phyloP scores from a whole-genome alignment of 2,113 vertebrate species.

The Pungitius pungitius region DNA sequence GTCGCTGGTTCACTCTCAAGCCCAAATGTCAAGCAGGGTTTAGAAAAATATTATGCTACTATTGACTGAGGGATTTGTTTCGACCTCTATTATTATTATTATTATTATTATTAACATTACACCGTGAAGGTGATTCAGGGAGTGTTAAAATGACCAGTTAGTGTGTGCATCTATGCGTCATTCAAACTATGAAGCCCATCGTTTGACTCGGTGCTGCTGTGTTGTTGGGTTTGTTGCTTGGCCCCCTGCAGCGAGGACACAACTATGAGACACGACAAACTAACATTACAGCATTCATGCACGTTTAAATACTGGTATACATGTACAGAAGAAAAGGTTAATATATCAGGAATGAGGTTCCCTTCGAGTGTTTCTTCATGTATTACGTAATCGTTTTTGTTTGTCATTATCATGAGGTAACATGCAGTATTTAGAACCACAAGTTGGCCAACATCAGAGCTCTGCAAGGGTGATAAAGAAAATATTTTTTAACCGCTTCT shows the following conservation, averaged over 20 bases:
- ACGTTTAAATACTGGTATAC: conserved; percentile 8
- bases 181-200: neutral
- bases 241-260: neutral
- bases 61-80: neutral
- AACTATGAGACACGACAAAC: neutral
- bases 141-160: neutral
- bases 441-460: conserved; percentile 54
- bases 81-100: neutral
- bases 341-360: conserved; percentile 6
- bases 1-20: no score
- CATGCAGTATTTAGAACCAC: conserved; percentile 51
- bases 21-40: neutral
- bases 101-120: neutral
- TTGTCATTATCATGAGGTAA: conserved; percentile 8
- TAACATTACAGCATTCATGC: conserved; percentile 39
- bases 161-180: neutral
- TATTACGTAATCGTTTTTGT: conserved; percentile 13
- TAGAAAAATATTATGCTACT: neutral
- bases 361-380: neutral
- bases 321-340: neutral
- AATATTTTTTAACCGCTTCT: conserved; percentile 3
- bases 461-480: neutral
- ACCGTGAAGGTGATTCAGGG: neutral
- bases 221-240: conserved; percentile 41
- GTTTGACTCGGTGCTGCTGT: conserved; percentile 20